Conservation (phyloP, 2,797 vertebrate species). For the Ceryle rudis region DNA sequence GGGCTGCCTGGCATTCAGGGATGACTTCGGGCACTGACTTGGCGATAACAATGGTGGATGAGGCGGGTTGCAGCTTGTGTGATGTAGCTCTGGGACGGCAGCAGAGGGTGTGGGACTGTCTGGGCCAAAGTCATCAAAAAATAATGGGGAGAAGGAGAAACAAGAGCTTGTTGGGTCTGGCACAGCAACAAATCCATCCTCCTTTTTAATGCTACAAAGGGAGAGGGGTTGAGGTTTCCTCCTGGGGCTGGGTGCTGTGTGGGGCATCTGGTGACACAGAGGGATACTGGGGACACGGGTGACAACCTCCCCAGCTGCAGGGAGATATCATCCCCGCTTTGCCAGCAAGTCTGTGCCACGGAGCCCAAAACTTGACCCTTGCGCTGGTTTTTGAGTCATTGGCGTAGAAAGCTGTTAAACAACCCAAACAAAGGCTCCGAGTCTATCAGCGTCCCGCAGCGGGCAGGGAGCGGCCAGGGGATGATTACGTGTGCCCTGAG, state of each 20-base stretch:
- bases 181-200: background rate
- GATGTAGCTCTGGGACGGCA: background rate
- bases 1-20: background rate
- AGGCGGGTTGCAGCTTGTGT: background rate
- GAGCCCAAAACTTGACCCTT: background rate
- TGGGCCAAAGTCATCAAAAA: conserved; percentile 4
- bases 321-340: background rate
- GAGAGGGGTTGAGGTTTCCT: background rate
- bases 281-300: accelerated
- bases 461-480: background rate
- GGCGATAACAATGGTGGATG: accelerated
- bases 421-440: conserved; percentile 28
- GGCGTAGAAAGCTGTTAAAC: background rate
- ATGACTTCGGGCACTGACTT: background rate
- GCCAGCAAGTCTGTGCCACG: accelerated
- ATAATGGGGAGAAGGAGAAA: background rate
- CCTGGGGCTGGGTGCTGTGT: background rate
- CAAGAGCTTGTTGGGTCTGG: background rate
- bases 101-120: background rate
- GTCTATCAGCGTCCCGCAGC: background rate
- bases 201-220: background rate
- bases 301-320: accelerated
- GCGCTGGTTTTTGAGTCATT: accelerated
- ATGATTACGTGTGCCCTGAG: background rate
- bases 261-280: background rate